A percentile compares a stretch with the other conserved stretches of the same genome.
Conservation (phyloP, 2,888 invertebrate species). For the Dryocosmus kuriphilus region DNA sequence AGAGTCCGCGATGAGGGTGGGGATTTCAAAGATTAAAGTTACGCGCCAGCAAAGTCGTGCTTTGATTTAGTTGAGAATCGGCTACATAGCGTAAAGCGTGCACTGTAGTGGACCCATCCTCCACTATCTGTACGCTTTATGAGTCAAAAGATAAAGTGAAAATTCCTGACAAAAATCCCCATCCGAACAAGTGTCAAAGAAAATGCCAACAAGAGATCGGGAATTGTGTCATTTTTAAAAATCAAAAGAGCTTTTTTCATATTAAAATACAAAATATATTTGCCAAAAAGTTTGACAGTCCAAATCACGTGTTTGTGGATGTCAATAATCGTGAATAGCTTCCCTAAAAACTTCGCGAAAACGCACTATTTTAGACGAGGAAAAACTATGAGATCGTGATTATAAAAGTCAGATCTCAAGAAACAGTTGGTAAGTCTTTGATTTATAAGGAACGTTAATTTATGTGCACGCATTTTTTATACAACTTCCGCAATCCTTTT, state of each 20-base stretch:
- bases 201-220: not conserved
- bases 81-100: slow-evolving; percentile 50
- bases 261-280: not conserved
- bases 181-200: not conserved
- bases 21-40: slow-evolving; percentile 69
- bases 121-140: not conserved
- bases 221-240: not conserved
- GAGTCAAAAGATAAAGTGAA: not conserved
- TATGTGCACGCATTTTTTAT: not conserved
- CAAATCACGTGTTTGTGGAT: not conserved
- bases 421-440: slow-evolving; percentile 33
- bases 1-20: slow-evolving; percentile 61
- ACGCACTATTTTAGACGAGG: not conserved
- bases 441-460: not conserved
- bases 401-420: slow-evolving; percentile 11
- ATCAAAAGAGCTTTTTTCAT: not conserved
- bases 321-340: slow-evolving; percentile 2
- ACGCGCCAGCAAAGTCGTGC: slow-evolving; percentile 61
- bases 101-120: slow-evolving; percentile 3
- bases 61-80: slow-evolving; percentile 65
- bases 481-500: slow-evolving; percentile 14
- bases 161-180: not conserved
- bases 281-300: not conserved
- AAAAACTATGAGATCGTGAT: slow-evolving; percentile 32
- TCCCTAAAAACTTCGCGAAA: not conserved